Conservation (phyloP, 2,888 invertebrate genomes). For the Sinotaia quadrata region DNA sequence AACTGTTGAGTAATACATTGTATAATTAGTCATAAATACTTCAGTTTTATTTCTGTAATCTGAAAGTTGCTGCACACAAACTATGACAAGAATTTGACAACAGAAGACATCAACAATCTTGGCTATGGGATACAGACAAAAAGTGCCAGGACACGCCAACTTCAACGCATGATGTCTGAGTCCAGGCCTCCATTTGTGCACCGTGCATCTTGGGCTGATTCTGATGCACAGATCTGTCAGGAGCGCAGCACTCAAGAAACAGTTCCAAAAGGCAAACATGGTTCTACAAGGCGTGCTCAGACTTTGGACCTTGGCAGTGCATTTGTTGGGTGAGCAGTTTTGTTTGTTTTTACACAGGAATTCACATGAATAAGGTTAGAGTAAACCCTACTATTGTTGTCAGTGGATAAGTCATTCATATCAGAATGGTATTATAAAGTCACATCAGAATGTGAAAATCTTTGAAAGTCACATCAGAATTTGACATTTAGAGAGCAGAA, state of each 20-base stretch:
- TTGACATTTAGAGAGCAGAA: too few species aligned
- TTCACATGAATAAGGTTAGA: too few species aligned
- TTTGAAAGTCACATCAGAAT: too few species aligned
- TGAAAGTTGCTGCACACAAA: conserved; percentile 25
- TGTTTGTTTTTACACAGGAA: too few species aligned
- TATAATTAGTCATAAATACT: background rate
- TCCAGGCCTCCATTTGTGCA: background rate
- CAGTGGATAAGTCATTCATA: too few species aligned
- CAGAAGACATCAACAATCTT: conserved; percentile 7
- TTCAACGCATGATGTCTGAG: conserved; percentile 24
- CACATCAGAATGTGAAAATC: too few species aligned
- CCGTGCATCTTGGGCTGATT: conserved; percentile 32
- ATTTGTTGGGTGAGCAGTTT: too few species aligned
- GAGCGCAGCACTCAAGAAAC: conserved; percentile 16
- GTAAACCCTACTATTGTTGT: too few species aligned
- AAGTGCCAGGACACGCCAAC: conserved; percentile 16
- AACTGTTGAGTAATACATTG: too few species aligned
- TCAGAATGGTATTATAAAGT: too few species aligned
- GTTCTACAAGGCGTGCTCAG: conserved; percentile 16
- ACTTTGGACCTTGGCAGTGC: conserved; percentile 29
- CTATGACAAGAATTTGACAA: conserved; percentile 34
- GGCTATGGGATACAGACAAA: conserved; percentile 23
- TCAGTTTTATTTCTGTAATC: background rate
- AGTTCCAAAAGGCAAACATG: background rate
- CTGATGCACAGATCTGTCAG: conserved; percentile 19